A percentile compares a stretch with the other conserved stretches of the same genome.
These are phyloP conservation scores for Lamellibrachia satsuma DNA, from an alignment of 2,888 invertebrate genomes.

Conservation along the genomic window DNA sequence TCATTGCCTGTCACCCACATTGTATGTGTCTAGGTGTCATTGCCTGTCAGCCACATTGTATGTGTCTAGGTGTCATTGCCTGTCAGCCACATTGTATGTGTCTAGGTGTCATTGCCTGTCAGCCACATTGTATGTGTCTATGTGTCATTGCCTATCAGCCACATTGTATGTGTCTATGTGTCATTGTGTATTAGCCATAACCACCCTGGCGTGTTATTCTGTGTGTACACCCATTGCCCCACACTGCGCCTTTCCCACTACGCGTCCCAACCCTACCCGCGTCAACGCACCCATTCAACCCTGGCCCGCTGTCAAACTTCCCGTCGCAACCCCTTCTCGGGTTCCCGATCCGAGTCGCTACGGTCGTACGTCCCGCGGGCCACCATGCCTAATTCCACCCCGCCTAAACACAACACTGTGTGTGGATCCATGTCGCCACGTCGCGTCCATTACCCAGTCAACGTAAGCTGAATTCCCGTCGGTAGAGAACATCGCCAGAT, in stretches of 20 bases:
- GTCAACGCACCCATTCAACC: background rate
- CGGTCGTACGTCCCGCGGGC: background rate
- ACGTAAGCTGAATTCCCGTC: background rate
- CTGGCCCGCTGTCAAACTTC: background rate
- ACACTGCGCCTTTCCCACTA: background rate
- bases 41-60: no score
- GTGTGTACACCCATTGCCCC: background rate
- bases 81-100: no score
- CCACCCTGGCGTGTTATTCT: background rate
- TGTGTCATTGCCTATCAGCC: no score
- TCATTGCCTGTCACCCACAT: no score
- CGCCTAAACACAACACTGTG: background rate
- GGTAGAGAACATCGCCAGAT: background rate
- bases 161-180: background rate
- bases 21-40: no score
- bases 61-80: no score
- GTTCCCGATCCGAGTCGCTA: background rate
- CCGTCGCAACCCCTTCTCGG: background rate
- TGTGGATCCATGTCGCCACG: background rate
- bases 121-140: no score
- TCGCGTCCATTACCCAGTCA: background rate
- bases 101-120: no score
- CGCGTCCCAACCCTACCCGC: background rate
- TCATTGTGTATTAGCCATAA: background rate
- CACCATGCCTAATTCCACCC: background rate